These are phyloP conservation scores for Sebastes itinus DNA, from an alignment of 2,797 vertebrate species.

Conservation along the genomic window DNA sequence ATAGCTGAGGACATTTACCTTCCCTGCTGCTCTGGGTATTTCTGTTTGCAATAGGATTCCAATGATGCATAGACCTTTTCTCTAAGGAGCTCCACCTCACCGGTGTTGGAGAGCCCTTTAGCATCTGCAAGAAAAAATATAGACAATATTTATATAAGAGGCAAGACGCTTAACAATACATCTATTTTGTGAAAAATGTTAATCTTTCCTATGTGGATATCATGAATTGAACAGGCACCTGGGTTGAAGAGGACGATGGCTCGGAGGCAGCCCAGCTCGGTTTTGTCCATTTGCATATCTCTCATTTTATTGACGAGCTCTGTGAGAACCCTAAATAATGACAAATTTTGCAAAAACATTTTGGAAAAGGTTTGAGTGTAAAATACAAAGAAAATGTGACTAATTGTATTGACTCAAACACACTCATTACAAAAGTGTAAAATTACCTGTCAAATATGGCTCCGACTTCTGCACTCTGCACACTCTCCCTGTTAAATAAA, in stretches of 20 bases:
- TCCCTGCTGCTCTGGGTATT: constrained; percentile 96
- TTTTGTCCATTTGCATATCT: constrained; percentile 99
- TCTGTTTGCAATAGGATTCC: constrained; percentile 96
- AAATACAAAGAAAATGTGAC: neutral
- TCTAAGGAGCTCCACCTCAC: constrained; percentile 92
- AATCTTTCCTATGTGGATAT: neutral
- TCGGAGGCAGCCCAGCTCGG: constrained; percentile 94
- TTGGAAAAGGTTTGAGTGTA: neutral
- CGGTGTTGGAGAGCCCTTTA: constrained; percentile 94
- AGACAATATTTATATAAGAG: neutral
- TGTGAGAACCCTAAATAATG: constrained; percentile 88
- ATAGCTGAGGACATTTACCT: constrained; percentile 78
- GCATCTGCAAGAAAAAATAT: constrained; percentile 84
- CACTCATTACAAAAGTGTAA: neutral
- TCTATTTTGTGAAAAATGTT: neutral
- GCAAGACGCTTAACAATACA: neutral
- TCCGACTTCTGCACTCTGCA: constrained; percentile 92
- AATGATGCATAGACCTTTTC: constrained; percentile 98
- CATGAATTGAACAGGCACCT: constrained; percentile 72
- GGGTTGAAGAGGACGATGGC: constrained; percentile 98
- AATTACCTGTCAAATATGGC: constrained; percentile 93
- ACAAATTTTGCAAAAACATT: neutral
- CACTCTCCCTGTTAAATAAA: constrained; percentile 84
- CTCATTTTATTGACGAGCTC: constrained; percentile 99
- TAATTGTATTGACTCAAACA: neutral